Evolutionary conservation across 1,140 invertebrate genomes (phyloP).

Genomic region (Meteorus sp.): DNA sequence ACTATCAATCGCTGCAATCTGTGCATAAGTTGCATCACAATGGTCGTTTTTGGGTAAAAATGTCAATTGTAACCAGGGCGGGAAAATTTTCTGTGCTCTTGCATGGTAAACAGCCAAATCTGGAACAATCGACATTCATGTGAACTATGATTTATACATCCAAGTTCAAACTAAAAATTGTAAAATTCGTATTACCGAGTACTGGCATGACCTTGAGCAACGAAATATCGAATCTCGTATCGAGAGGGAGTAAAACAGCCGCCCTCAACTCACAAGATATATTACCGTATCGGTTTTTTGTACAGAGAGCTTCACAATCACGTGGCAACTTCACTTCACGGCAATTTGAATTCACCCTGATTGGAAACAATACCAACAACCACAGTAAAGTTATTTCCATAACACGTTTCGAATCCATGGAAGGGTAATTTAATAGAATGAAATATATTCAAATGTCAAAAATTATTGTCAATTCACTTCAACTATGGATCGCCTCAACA

Average conservation of each 20-base stretch:
- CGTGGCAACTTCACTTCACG: slow-evolving; percentile 40
- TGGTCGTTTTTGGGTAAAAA: slow-evolving; percentile 67
- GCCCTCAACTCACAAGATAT: slow-evolving; percentile 43
- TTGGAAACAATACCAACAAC: slow-evolving; percentile 9
- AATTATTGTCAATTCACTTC: too few relatives aligned
- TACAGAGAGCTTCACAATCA: slow-evolving; percentile 45
- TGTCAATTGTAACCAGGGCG: slow-evolving; percentile 61
- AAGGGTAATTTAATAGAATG: slow-evolving; percentile 10
- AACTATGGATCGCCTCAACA: too few relatives aligned
- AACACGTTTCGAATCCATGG: slow-evolving; percentile 36
- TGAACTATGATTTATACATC: too few relatives aligned
- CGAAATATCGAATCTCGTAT: slow-evolving; percentile 45
- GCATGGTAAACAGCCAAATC: slow-evolving; percentile 63
- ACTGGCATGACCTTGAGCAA: slow-evolving; percentile 47
- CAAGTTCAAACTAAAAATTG: slow-evolving; percentile 6
- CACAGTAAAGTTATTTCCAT: slow-evolving; percentile 29
- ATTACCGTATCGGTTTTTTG: slow-evolving; percentile 17
- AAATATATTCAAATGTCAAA: background rate
- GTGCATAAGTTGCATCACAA: slow-evolving; percentile 70
- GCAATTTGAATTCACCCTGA: slow-evolving; percentile 33
- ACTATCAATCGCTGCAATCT: slow-evolving; percentile 69
- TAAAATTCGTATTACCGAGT: slow-evolving; percentile 37
- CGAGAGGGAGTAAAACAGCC: slow-evolving; percentile 43
- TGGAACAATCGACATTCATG: slow-evolving; percentile 24
- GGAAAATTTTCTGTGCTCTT: slow-evolving; percentile 56